A percentile compares a stretch with the other conserved stretches of the same genome.
These are phyloP conservation scores for Cinclus cinclus DNA, from an alignment of 2,113 vertebrate genomes.

Conservation along the genomic window DNA sequence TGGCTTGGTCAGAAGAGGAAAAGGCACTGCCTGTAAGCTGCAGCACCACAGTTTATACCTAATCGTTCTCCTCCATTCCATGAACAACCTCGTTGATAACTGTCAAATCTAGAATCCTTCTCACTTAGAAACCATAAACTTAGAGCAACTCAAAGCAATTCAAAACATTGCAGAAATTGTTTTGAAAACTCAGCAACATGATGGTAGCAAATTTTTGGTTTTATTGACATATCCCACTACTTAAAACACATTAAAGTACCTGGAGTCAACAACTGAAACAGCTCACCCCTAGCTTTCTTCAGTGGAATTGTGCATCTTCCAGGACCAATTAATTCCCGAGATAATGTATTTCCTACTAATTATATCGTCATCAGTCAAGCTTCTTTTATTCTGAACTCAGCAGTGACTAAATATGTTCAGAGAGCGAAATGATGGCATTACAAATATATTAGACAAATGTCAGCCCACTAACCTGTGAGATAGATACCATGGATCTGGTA, in stretches of 20 bases:
- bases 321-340: neutral
- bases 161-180: neutral
- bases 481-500: neutral
- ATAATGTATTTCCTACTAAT: neutral
- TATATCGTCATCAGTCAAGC: neutral
- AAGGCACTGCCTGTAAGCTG: neutral
- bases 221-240: neutral
- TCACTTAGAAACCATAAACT: neutral
- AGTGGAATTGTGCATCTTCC: neutral
- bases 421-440: neutral
- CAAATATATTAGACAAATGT: neutral
- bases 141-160: neutral
- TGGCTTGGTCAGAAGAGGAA: neutral
- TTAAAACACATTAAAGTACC: neutral
- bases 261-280: neutral
- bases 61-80: neutral
- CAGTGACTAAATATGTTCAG: neutral
- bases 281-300: neutral
- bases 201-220: neutral
- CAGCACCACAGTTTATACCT: fast-evolving
- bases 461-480: neutral
- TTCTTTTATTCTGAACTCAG: neutral
- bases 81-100: neutral
- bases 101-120: neutral
- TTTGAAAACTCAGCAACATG: neutral